Base-by-base conservation (phyloP, 2,797 vertebrate species). In the Scarus forsteni region DNA sequence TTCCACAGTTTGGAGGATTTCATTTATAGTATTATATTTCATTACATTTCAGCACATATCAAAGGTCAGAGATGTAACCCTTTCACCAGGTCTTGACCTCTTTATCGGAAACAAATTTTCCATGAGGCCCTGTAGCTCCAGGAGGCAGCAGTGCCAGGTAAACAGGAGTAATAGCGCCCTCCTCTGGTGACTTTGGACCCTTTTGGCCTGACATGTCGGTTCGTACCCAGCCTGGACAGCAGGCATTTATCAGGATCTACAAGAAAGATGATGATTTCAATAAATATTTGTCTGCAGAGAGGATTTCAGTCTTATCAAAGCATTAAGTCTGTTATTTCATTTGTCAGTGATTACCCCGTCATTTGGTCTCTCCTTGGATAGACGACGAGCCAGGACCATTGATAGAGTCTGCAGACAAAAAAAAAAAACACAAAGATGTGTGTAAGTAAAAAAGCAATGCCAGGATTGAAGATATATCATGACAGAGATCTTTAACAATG, bases 201-300 rank as follows among this genome's bases (percentile, higher is more conserved):
- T 91, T 90, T 0, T 89, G 74, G 0, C 95, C 96, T 0, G 95
- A 93, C 96, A 97, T 95, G 84, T 98, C 96, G 0, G 96, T 97
- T 81, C 94, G 92, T 38, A 98, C 96, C 96, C 95, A 97, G 1
- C 96, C 96, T 0, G 97, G 97, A 70, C 97, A 99, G 89, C 97
- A 98, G 18, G 97, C 95, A 0, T 99, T 99, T 64, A 96, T 87
- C 40, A 98, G 89, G 72, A 99, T 95, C 88, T 93, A 88, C 1
- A n/a, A 9, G 1, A 35, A 52, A n/a, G 49, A 19, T 0, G 6
- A 43, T 1, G 6, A 8, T 14, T 3, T 7, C n/a, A 8, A 7
- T 3, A 45, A 16, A 40, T 18, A 55, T 7, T 3, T 7, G 2
- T 49, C 1, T 6, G 14, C 9, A 19, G n/a, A 8, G 14, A 60